These are phyloP conservation scores for Clepsis dumicolana DNA, from an alignment of 2,888 invertebrate species.

Conservation along the genomic window DNA sequence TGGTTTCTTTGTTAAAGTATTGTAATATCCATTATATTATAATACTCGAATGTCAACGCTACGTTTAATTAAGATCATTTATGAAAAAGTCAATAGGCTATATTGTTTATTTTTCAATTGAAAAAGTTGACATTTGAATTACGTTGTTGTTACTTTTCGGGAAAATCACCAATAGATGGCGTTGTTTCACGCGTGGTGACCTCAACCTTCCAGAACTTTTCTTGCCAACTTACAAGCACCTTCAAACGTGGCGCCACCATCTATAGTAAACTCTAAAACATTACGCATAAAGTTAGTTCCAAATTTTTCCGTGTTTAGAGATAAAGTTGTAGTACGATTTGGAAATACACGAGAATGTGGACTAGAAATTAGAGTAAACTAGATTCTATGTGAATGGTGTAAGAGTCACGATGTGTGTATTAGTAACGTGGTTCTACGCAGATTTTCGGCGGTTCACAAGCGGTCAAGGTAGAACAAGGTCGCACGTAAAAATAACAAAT, in stretches of 20 bases:
- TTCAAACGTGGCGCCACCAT: not conserved
- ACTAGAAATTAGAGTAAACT: not conserved
- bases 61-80: too few species aligned
- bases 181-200: not conserved
- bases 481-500: slow-evolving; percentile 1
- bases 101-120: too few species aligned
- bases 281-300: not conserved
- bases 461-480: slow-evolving; percentile 8
- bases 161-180: slow-evolving; percentile 1
- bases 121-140: too few species aligned
- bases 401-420: not conserved
- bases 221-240: not conserved
- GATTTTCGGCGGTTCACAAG: slow-evolving; percentile 2
- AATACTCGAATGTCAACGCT: too few species aligned
- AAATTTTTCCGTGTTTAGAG: not conserved
- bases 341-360: not conserved
- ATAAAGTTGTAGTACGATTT: not conserved
- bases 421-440: not conserved
- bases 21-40: too few species aligned
- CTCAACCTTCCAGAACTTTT: slow-evolving; percentile 7
- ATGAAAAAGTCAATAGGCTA: too few species aligned
- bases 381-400: not conserved
- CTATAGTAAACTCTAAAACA: not conserved
- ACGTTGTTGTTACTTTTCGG: not conserved
- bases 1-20: too few species aligned